phyloP scores from a whole-genome alignment of 2,888 invertebrate species.

The Teleiodes luculella region DNA sequence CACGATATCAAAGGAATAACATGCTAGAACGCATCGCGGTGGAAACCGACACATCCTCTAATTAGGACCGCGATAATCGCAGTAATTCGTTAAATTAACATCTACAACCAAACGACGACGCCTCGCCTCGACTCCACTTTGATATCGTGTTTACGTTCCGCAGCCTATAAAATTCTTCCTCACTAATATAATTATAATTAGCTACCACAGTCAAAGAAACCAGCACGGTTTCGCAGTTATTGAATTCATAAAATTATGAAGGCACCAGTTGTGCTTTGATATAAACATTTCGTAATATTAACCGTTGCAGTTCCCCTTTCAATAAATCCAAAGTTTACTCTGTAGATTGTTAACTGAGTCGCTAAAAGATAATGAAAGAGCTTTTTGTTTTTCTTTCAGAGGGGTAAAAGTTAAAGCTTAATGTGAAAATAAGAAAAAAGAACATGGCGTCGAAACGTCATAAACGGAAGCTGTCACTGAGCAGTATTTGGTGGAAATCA shows the following conservation, averaged over 20 bases:
- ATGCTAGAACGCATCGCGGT: slow-evolving; percentile 18
- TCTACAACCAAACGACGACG: slow-evolving; percentile 7
- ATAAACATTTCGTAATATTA: not conserved
- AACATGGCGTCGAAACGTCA: slow-evolving; percentile 24
- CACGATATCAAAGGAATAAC: slow-evolving; percentile 5
- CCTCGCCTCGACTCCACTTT: slow-evolving; percentile 26
- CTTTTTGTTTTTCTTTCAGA: slow-evolving; percentile 19
- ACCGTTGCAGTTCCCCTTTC: not conserved
- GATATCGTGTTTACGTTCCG: slow-evolving; percentile 27
- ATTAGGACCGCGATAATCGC: slow-evolving; percentile 38
- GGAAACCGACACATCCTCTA: slow-evolving; percentile 30
- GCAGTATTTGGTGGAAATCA: slow-evolving; percentile 40
- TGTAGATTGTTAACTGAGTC: not conserved
- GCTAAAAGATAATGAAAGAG: not conserved
- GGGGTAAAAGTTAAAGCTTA: slow-evolving; percentile 15
- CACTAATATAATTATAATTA: slow-evolving; percentile 7
- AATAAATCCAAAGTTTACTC: too few species aligned
- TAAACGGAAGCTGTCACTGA: slow-evolving; percentile 22
- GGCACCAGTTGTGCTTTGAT: not conserved
- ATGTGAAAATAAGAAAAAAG: slow-evolving; percentile 3
- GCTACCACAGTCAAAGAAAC: not conserved
- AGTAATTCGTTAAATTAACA: slow-evolving; percentile 19
- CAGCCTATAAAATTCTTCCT: not conserved
- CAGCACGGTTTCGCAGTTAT: not conserved
- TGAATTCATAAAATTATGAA: not conserved